A percentile compares a stretch with the other conserved stretches of the same genome.
Conservation (phyloP, 1,140 invertebrate genomes). For the Vollenhovia emeryi region DNA sequence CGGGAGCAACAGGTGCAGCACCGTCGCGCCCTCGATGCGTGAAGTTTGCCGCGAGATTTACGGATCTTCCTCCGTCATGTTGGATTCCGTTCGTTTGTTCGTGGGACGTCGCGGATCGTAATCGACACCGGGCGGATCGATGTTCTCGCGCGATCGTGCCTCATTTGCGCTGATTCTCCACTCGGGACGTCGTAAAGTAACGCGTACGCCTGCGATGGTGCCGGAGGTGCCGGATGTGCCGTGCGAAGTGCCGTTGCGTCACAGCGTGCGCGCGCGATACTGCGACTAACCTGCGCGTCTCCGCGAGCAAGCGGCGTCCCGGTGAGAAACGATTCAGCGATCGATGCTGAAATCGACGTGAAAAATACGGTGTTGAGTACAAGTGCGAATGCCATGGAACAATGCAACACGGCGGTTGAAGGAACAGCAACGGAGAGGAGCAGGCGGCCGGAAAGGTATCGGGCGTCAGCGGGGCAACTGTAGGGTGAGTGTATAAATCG, state of each 20-base stretch:
- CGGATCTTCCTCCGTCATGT: background rate
- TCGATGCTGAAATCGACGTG: too few relatives aligned
- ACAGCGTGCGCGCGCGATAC: background rate
- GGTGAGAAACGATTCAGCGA: too few relatives aligned
- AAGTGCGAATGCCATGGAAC: background rate
- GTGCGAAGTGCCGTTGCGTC: background rate
- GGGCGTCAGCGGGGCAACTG: background rate
- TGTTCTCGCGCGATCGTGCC: background rate
- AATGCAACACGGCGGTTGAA: background rate
- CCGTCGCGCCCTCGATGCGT: background rate
- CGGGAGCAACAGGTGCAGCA: background rate
- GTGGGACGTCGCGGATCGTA: background rate
- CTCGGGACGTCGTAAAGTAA: background rate
- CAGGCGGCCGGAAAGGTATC: background rate
- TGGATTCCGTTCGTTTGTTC: background rate
- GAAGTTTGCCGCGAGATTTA: background rate
- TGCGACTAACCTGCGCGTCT: background rate
- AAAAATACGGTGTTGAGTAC: too few relatives aligned
- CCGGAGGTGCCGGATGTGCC: too few relatives aligned
- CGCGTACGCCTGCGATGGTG: background rate
- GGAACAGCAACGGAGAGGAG: background rate
- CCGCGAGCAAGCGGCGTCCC: background rate
- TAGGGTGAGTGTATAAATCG: background rate
- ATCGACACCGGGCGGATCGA: background rate
- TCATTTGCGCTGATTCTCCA: too few relatives aligned